phyloP scores from a whole-genome alignment of 1,140 invertebrate species.

The Magallana gigas region DNA sequence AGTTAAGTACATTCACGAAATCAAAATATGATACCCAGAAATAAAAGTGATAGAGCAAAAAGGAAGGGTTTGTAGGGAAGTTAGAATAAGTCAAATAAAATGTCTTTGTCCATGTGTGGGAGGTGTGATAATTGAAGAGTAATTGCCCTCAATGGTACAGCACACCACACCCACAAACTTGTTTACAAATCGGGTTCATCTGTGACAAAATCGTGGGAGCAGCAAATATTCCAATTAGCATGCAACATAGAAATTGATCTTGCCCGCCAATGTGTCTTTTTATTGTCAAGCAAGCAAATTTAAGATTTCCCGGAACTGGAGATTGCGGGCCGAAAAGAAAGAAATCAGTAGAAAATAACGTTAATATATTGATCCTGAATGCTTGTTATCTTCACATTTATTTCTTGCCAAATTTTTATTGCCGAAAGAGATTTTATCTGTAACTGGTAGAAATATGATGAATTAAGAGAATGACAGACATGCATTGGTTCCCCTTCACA shows the following conservation, averaged over 20 bases:
- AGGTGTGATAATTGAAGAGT: background rate
- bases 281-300: background rate
- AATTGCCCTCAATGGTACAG: background rate
- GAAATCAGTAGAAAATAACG: background rate
- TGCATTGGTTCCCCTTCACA: background rate
- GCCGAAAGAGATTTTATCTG: background rate
- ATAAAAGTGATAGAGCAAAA: too few relatives aligned
- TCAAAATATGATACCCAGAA: too few relatives aligned
- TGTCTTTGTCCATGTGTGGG: too few relatives aligned
- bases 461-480: background rate
- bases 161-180: background rate
- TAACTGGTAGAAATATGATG: background rate
- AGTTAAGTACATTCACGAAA: too few relatives aligned
- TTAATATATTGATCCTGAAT: background rate
- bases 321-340: background rate
- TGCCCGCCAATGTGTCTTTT: background rate
- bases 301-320: background rate
- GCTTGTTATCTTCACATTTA: background rate
- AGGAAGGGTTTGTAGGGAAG: too few relatives aligned
- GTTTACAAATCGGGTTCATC: conserved; percentile 15
- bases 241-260: background rate
- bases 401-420: background rate
- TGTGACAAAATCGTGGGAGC: background rate
- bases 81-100: too few relatives aligned
- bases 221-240: background rate